phyloP scores from a whole-genome alignment of 2,113 vertebrate species.

The Tragelaphus scriptus region DNA sequence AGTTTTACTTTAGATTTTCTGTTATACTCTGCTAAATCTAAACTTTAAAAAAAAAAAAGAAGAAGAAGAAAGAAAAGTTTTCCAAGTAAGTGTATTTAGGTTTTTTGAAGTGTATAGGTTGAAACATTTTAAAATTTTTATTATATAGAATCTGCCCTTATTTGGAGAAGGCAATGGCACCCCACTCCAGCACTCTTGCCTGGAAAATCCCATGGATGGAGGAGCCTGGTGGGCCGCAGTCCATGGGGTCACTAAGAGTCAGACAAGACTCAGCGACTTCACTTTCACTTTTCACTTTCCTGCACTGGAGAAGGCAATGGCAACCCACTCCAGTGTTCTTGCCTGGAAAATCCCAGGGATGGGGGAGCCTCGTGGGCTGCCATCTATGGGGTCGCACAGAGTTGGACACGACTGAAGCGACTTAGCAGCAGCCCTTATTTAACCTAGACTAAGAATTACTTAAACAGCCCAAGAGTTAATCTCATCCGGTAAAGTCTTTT shows the following conservation, averaged over 20 bases:
- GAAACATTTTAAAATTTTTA: conserved; percentile 29
- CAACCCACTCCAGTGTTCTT: no score
- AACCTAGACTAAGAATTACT: not conserved
- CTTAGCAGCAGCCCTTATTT: not conserved
- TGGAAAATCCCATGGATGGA: no score
- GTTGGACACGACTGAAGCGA: no score
- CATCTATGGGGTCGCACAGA: no score
- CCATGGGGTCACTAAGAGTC: no score
- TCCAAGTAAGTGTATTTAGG: not conserved
- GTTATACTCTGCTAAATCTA: not conserved
- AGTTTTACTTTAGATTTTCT: not conserved
- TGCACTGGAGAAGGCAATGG: no score
- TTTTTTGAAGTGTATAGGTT: not conserved
- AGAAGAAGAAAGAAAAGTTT: not conserved
- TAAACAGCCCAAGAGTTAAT: not conserved
- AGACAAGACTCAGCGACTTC: no score
- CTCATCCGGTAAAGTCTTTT: not conserved
- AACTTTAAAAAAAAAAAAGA: not conserved
- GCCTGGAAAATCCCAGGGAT: no score
- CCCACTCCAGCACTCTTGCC: no score
- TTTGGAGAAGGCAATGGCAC: not conserved
- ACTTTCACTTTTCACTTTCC: no score
- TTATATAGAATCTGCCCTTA: not conserved
- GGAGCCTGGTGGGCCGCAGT: no score
- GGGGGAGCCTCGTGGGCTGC: no score